Percentiles rank a stretch among this genome's conserved stretches.
These are phyloP conservation scores for Mellilla xanthometata DNA, from an alignment of 2,888 invertebrate genomes.

Conservation along the genomic window DNA sequence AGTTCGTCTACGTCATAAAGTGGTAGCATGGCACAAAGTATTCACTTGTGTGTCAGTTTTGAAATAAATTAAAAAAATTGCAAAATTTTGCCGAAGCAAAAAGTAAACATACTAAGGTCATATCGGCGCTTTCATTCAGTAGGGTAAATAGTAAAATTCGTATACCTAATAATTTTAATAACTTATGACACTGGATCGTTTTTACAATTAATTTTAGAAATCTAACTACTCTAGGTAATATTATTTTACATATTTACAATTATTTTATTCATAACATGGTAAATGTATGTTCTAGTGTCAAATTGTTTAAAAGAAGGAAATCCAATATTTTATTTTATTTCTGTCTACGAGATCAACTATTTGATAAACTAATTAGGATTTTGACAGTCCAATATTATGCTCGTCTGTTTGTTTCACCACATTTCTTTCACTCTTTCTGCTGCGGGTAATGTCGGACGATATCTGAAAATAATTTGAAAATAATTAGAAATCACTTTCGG, in stretches of 20 bases:
- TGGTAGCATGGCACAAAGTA: slow-evolving; percentile 72
- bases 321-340: not conserved
- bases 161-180: slow-evolving; percentile 29
- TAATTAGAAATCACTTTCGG: too few relatives aligned
- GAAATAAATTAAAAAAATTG: slow-evolving; percentile 9
- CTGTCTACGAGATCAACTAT: slow-evolving; percentile 24
- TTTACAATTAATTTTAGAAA: slow-evolving; percentile 42
- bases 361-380: slow-evolving; percentile 8
- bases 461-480: slow-evolving; percentile 49
- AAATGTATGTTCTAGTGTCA: slow-evolving; percentile 6
- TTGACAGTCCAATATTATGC: slow-evolving; percentile 5
- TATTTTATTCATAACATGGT: slow-evolving; percentile 18
- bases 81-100: too few relatives aligned
- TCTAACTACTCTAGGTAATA: slow-evolving; percentile 40
- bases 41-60: slow-evolving; percentile 66
- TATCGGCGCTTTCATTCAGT: slow-evolving; percentile 4
- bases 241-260: slow-evolving; percentile 74
- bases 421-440: slow-evolving; percentile 80
- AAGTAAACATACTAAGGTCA: slow-evolving; percentile 18
- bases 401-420: slow-evolving; percentile 65
- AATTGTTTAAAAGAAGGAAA: slow-evolving; percentile 7
- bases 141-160: too few relatives aligned
- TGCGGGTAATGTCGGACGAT: slow-evolving; percentile 73
- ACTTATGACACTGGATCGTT: slow-evolving; percentile 73
- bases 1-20: slow-evolving; percentile 15